Conservation (phyloP, 2,888 invertebrate species). For the Iselma pallidipennis region DNA sequence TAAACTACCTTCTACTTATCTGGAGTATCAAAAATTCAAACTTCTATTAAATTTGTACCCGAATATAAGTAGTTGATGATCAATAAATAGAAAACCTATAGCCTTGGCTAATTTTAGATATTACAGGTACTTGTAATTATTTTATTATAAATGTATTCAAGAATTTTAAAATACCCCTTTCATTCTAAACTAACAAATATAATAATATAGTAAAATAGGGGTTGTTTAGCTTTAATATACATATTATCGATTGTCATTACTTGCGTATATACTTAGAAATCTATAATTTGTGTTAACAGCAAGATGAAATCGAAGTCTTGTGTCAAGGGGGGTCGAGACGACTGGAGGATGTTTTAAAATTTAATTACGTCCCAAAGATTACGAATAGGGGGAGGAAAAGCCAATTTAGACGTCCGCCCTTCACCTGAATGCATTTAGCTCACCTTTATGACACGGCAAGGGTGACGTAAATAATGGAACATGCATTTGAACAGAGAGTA, state of each 20-base stretch:
- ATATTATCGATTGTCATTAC: conserved; percentile 6
- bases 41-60: not conserved
- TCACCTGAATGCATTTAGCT: conserved; percentile 26
- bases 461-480: conserved; percentile 22
- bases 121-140: too few relatives aligned
- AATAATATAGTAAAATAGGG: not conserved
- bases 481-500: conserved; percentile 13
- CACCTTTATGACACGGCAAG: conserved; percentile 15
- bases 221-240: not conserved
- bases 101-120: too few relatives aligned
- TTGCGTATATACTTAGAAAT: too few relatives aligned
- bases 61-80: too few relatives aligned
- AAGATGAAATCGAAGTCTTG: conserved; percentile 3
- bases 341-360: conserved; percentile 19
- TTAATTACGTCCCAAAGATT: conserved; percentile 23
- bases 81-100: too few relatives aligned
- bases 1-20: not conserved
- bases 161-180: too few relatives aligned
- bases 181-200: too few relatives aligned
- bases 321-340: conserved; percentile 9
- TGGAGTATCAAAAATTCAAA: not conserved
- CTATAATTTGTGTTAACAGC: not conserved
- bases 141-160: too few relatives aligned
- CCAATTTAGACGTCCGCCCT: conserved; percentile 23
- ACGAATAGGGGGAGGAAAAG: conserved; percentile 20